These are phyloP conservation scores for Egretta garzetta DNA, from an alignment of 2,113 vertebrate species.

Conservation along the genomic window DNA sequence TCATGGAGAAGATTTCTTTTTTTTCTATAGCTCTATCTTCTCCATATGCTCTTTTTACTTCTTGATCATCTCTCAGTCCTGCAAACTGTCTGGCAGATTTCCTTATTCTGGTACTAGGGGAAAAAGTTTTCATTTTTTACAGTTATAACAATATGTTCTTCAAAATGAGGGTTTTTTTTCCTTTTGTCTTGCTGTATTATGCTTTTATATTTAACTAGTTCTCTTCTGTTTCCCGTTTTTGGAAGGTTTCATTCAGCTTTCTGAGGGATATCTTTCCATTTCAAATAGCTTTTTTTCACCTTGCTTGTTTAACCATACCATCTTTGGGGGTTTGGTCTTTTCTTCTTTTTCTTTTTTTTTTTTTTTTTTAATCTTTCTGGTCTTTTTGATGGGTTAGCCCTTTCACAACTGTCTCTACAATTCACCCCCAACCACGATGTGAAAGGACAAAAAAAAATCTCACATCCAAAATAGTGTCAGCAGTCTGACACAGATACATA, in stretches of 20 bases:
- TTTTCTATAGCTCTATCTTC: neutral
- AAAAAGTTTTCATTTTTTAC: conserved; percentile 20
- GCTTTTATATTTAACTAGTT: conserved; percentile 46
- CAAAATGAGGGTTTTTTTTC: neutral
- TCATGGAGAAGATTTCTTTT: neutral
- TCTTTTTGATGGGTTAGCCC: neutral
- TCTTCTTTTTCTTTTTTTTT: neutral
- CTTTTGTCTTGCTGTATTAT: neutral
- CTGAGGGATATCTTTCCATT: neutral
- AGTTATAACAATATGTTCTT: neutral
- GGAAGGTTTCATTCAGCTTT: neutral
- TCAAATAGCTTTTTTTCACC: neutral
- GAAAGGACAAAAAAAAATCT: conserved; percentile 25
- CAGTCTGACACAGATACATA: conserved; percentile 46
- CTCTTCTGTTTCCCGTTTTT: neutral
- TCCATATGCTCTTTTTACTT: neutral
- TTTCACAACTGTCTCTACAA: conserved; percentile 26
- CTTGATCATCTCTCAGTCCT: conserved; percentile 15
- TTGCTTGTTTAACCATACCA: neutral
- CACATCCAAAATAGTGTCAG: conserved; percentile 31
- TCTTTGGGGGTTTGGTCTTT: neutral
- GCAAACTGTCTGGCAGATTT: neutral
- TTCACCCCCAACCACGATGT: conserved; percentile 30
- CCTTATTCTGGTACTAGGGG: neutral
- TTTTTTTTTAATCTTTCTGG: neutral